Percentiles rank a stretch among this genome's conserved stretches.
Evolutionary conservation across 2,113 vertebrate species (phyloP).

Genomic region (Panurus biarmicus): DNA sequence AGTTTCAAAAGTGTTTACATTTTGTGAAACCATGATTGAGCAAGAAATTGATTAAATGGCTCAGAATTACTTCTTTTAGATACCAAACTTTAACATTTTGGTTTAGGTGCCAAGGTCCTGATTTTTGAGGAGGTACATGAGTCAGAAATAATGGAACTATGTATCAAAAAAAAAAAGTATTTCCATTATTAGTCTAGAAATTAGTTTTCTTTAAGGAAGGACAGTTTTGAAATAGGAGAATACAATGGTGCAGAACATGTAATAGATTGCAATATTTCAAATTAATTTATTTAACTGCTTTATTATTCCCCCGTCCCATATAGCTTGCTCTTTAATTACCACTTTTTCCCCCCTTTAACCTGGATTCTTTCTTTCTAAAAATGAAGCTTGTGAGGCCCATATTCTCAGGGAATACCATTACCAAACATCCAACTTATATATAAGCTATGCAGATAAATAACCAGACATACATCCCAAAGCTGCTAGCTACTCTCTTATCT

Average conservation of each 20-base stretch:
- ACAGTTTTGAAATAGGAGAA: neutral
- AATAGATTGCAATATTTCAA: neutral
- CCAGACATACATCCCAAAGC: neutral
- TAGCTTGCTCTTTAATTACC: neutral
- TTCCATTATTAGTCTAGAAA: neutral
- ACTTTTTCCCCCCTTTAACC: neutral
- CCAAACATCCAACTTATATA: neutral
- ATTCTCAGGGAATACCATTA: neutral
- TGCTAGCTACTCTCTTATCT: neutral
- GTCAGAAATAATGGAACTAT: conserved; percentile 14
- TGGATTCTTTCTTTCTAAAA: neutral
- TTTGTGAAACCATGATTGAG: conserved; percentile 55
- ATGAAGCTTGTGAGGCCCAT: neutral
- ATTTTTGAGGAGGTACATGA: conserved; percentile 26
- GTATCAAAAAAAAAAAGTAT: neutral
- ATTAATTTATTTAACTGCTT: neutral
- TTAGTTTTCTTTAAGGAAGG: neutral
- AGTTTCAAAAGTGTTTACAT: conserved; percentile 58
- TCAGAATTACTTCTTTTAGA: conserved; percentile 50
- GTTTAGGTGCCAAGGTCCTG: conserved; percentile 28
- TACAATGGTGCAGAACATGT: neutral
- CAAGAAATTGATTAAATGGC: conserved; percentile 36
- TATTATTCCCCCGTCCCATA: neutral
- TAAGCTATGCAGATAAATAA: neutral
- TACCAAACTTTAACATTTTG: conserved; percentile 40